These are phyloP conservation scores for Amphiprion ocellaris DNA, from an alignment of 2,113 vertebrate genomes.

Conservation along the genomic window DNA sequence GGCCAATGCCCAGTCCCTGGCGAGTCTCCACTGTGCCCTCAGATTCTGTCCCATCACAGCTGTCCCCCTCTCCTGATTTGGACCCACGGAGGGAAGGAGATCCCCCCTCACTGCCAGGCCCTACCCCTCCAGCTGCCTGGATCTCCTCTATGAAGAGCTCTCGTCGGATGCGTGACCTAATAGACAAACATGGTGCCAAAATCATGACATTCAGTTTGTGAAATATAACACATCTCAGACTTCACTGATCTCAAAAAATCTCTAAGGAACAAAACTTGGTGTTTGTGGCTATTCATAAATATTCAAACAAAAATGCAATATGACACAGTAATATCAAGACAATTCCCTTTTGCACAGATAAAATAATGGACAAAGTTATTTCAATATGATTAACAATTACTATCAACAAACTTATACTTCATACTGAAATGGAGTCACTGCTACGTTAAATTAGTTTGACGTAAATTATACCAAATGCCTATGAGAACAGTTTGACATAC, in stretches of 20 bases:
- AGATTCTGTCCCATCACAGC: constrained; percentile 95
- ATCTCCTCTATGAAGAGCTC: constrained; percentile 99
- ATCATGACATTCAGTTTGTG: constrained; percentile 4
- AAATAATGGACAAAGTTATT: no score
- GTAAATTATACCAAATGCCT: no score
- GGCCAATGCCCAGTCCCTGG: constrained; percentile 79
- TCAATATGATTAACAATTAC: no score
- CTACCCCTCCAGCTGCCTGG: constrained; percentile 92
- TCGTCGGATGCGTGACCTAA: constrained; percentile 96
- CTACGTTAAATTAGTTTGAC: no score
- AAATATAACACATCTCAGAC: neutral
- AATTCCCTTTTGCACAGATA: no score
- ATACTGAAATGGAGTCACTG: no score
- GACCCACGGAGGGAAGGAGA: constrained; percentile 89
- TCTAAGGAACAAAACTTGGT: neutral
- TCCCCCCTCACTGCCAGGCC: constrained; percentile 87
- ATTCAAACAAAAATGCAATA: neutral
- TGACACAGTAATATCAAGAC: no score
- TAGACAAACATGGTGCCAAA: constrained; percentile 65
- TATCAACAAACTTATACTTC: no score
- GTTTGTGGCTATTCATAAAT: neutral
- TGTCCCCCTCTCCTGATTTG: constrained; percentile 94
- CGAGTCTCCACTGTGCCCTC: constrained; percentile 89
- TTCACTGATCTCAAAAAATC: neutral
- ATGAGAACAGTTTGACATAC: no score